Percentiles rank a stretch among this genome's conserved stretches.
Evolutionary conservation across 2,113 vertebrate genomes (phyloP).

Genomic region (Sander lucioperca): DNA sequence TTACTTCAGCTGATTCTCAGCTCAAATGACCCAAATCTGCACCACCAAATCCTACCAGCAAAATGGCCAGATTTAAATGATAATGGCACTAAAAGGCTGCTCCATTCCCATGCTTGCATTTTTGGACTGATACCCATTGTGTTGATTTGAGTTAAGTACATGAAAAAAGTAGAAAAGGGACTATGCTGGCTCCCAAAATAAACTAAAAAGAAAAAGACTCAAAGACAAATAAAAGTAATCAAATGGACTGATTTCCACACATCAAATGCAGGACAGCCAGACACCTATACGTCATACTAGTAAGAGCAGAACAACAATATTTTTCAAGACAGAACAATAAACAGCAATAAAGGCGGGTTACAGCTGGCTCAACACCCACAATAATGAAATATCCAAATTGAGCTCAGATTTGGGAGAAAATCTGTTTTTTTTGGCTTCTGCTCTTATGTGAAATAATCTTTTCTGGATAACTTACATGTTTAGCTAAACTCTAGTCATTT

Average conservation of each 20-base stretch:
- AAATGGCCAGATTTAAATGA: background rate
- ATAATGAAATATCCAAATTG: constrained; percentile 51
- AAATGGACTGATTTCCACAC: background rate
- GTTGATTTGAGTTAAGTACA: background rate
- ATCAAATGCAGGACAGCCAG: background rate
- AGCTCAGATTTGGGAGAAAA: constrained; percentile 39
- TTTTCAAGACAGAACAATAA: constrained; percentile 34
- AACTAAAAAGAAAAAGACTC: background rate
- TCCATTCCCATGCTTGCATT: background rate
- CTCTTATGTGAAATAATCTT: constrained; percentile 39
- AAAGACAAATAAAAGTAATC: background rate
- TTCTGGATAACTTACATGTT: constrained; percentile 43
- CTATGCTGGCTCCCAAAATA: background rate
- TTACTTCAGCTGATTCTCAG: constrained; percentile 2
- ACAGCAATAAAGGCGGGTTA: constrained; percentile 50
- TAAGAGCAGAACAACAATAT: constrained; percentile 18
- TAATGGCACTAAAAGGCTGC: background rate
- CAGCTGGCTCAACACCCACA: constrained; percentile 54
- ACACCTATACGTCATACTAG: constrained; percentile 13
- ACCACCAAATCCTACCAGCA: background rate
- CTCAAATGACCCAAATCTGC: background rate
- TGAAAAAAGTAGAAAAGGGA: background rate
- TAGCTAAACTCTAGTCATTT: constrained; percentile 2
- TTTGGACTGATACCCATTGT: background rate
- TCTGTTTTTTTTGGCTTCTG: constrained; percentile 40